Evolutionary conservation across 1,140 invertebrate genomes (phyloP), one percentile per base, ranked within the genome.

Genomic region (Aphidius ervi): DNA sequence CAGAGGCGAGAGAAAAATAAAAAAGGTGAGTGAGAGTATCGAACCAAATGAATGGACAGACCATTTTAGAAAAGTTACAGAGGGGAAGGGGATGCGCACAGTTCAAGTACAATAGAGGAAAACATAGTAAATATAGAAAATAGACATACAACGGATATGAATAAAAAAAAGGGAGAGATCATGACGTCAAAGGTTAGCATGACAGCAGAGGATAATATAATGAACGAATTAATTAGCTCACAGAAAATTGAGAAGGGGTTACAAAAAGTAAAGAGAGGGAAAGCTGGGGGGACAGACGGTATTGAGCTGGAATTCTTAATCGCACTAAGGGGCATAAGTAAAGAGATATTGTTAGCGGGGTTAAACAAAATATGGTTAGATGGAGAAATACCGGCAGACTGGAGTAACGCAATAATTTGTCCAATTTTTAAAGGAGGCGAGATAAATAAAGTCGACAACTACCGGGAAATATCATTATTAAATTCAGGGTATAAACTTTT

Each of bases 401-500:
- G n/a, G n/a, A n/a, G n/a, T n/a, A n/a, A n/a, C n/a, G n/a, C n/a
- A n/a, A n/a, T n/a, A n/a, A n/a, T n/a, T n/a, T n/a, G n/a, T n/a
- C n/a, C n/a, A n/a, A n/a, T n/a, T n/a, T n/a, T n/a, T n/a, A n/a
- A n/a, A n/a, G n/a, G n/a, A n/a, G n/a, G n/a, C n/a, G n/a, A n/a
- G n/a, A n/a, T n/a, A n/a, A n/a, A n/a, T n/a, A 20, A 40, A 48
- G 57, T 46, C 5, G 42, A 39, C 5, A 62, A 62, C 23, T 58
- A 58, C 16, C 20, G 61, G n/a, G 61, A 55, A 3, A 45, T 62
- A 1, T 57, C 61, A 9, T 47, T 62, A 9, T 10, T 62, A 10
- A 50, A 58, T 20, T 53, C 57, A 16, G 55, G 61, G 2, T 58
- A 62, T n/a, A 62, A 62, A 46, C 10, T 56, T 9, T 41, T 56